Base-by-base conservation (phyloP, 2,888 invertebrate species). In the Nephrocerus scutellatus region DNA sequence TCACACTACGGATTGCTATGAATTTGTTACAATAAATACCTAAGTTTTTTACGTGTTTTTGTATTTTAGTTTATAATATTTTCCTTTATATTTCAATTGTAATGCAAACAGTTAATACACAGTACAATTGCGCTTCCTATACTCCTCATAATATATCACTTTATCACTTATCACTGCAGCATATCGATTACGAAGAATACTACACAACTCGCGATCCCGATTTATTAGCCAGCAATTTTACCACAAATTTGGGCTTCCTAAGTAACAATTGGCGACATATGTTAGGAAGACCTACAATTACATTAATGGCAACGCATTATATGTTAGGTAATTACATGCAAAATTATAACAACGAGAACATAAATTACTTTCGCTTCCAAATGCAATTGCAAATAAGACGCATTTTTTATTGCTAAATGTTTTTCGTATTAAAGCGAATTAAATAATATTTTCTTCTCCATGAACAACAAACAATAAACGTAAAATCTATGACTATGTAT, bases 221-320 rank as follows among this genome's bases (percentile, higher is more conserved):
- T 63, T 81, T 96, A 70, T 81, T 95, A 71, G 84, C 90, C 66
- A 90, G 93, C 74, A 89, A 86, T 68, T 86, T 95, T 71, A 87
- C 83, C 66, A 86, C 87, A 60, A 91, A 93, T 74, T 79, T 96
- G 70, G 86, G 89, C 57, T 93, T 92, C 75, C 79, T 96, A 70
- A 88, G 92, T 70, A 88, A 87, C 77, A 90, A 84, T 73, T 97
- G 97, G 97, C 88, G 88, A 67, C 82, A 88, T 71, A 89, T 92
- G 82, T 82, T 95, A 70, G 97, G 97, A 63, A 79, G 97, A 60
- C 97, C 97, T 50, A 86, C 90, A 56, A 84, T 93, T 71, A 88
- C 89, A 54, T 76, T 93, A 72, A 83, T 88, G 70, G 84, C 84
- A 66, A 85, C 84, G 68, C 80, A 82, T 70, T 80, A 80, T 72